Evolutionary conservation across 35 echinoderm and acorn worm genomes (phyloP).

Genomic region (Holothuria glaberrima): DNA sequence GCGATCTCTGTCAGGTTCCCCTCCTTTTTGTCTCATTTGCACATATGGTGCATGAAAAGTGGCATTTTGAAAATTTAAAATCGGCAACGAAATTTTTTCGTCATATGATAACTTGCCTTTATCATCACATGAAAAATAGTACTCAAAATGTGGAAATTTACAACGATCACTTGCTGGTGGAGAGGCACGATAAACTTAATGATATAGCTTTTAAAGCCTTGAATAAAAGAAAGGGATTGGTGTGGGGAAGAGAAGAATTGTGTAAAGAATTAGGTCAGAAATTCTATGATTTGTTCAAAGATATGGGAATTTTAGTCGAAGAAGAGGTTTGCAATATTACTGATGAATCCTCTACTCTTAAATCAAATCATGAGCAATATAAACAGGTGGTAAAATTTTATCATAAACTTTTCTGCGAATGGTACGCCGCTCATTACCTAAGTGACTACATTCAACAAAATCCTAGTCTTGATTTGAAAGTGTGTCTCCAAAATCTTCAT

Average conservation of each 20-base stretch:
- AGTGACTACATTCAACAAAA: too few relatives aligned
- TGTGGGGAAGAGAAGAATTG: background rate
- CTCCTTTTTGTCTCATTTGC: slow-evolving; percentile 23
- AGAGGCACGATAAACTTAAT: background rate
- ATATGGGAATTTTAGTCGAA: background rate
- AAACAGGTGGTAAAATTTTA: background rate
- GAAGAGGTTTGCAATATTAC: background rate
- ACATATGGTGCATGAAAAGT: too few relatives aligned
- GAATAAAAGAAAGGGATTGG: background rate
- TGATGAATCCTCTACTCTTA: background rate
- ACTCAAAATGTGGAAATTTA: too few relatives aligned
- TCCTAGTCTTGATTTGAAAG: too few relatives aligned
- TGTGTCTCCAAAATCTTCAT: too few relatives aligned
- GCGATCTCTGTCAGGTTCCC: slow-evolving; percentile 24
- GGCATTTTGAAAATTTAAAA: too few relatives aligned
- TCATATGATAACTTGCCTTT: background rate
- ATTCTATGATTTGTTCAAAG: background rate
- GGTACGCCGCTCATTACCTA: slow-evolving; percentile 1
- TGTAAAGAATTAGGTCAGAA: background rate
- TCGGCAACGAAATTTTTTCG: slow-evolving; percentile 15
- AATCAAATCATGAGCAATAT: background rate
- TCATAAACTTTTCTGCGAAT: slow-evolving; percentile 3
- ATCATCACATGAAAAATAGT: background rate
- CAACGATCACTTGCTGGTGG: too few relatives aligned
- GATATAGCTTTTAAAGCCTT: background rate